Evolutionary conservation across 1,140 invertebrate species (phyloP), one percentile per base, ranked within the genome.

Genomic region (Pogonomyrmex barbatus): DNA sequence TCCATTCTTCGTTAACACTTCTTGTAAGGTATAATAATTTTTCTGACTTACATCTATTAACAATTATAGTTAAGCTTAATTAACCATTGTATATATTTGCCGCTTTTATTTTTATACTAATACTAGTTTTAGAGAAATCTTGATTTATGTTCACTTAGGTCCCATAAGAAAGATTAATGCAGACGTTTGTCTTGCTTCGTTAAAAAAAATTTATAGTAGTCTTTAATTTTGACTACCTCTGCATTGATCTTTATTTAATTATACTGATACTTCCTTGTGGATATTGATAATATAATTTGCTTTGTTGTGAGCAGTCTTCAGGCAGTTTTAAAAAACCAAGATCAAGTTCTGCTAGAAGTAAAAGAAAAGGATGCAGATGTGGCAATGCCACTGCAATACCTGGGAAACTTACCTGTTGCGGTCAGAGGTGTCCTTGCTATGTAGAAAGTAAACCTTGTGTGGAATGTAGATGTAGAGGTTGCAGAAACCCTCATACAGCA

Each of bases 371-470:
- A 12, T 99, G 98, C 94, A 96, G 98, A 86, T 99, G 98, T 96
- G 98, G 98, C n/a, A 98, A 98, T 95, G 97, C 98, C 24, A 98
- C 98, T 1, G 96, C 97, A 8, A 97, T 97, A 85, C 98, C 98
- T 14, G 98, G 98, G 12, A 98, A 98, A 94, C 94, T 98, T 68
- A 98, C 98, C 0, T 99, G 98, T 94, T 98, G 98, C 94, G 98
- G 98, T 3, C 98, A 99, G 93, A 96, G 98, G 85, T 99, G 98
- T 95, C 98, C 98, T 0, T 99, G 98, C 95, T 99, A 99, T 95
- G 97, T 98, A 76, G 97, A 97, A 91, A 97, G 96, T 92, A 98
- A 97, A 94, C 97, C 98, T 12, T 99, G 98, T 93, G 95, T 97
- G 47, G 97, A 97, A 87, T 99, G 98, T 94, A 97, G 97, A 93